Percentiles rank a stretch among this genome's conserved stretches.
Evolutionary conservation across 2,888 invertebrate species (phyloP).

Genomic region (Trichopria drosophilae): DNA sequence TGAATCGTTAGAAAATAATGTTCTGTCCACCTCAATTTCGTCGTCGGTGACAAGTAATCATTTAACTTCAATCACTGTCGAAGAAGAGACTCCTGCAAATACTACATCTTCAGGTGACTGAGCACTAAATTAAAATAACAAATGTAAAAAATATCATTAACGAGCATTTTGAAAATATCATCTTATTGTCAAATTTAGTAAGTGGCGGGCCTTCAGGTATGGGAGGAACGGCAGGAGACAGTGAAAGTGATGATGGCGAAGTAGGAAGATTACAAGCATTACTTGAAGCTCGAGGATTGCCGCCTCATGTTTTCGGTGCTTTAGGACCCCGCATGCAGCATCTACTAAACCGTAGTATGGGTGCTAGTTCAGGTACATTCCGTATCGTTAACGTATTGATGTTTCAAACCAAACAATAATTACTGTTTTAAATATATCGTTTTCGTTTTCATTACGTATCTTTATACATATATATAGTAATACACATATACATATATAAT

Average conservation of each 20-base stretch:
- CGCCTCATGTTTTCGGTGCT: conserved; percentile 95
- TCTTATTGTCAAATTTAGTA: conserved; percentile 35
- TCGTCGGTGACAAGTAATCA: conserved; percentile 49
- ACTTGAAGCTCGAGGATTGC: conserved; percentile 90
- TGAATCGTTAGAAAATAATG: conserved; percentile 52
- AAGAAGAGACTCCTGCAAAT: conserved; percentile 50
- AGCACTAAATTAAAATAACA: background rate
- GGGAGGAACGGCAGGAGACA: conserved; percentile 62
- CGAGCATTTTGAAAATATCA: background rate
- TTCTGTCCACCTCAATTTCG: conserved; percentile 49
- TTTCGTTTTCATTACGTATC: too few relatives aligned
- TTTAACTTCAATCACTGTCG: conserved; percentile 48
- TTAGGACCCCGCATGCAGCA: conserved; percentile 97
- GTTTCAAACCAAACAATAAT: too few relatives aligned
- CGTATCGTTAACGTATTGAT: too few relatives aligned
- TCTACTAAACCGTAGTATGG: conserved; percentile 90
- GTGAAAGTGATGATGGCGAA: conserved; percentile 89
- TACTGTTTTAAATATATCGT: too few relatives aligned
- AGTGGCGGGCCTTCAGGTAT: conserved; percentile 58
- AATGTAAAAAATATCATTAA: background rate
- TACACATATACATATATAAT: too few relatives aligned
- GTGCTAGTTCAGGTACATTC: conserved; percentile 73
- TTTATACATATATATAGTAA: too few relatives aligned
- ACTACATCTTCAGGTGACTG: conserved; percentile 50
- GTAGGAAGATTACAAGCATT: conserved; percentile 93